Evolutionary conservation across 1,140 invertebrate genomes (phyloP).

Genomic region (Drosophila insularis): DNA sequence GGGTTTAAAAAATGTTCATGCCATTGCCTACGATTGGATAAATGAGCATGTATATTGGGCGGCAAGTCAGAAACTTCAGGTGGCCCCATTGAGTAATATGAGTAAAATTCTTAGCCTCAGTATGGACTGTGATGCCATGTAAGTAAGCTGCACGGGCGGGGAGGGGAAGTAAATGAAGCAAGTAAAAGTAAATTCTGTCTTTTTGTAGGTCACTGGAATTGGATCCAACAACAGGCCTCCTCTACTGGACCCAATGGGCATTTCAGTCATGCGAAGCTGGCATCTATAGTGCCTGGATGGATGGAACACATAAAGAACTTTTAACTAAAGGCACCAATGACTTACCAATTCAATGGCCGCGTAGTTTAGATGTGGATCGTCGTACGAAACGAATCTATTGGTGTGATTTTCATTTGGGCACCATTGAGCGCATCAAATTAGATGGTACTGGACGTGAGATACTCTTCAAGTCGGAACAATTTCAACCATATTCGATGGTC

Average conservation of each 20-base stretch:
- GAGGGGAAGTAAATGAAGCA: no score
- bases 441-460: slow-evolving; percentile 88
- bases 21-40: slow-evolving; percentile 90
- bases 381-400: slow-evolving; percentile 89
- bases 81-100: slow-evolving; percentile 63
- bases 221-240: slow-evolving; percentile 81
- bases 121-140: slow-evolving; percentile 64
- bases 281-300: slow-evolving; percentile 90
- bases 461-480: slow-evolving; percentile 84
- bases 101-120: slow-evolving; percentile 56
- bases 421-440: slow-evolving; percentile 90
- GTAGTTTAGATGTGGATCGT: slow-evolving; percentile 93
- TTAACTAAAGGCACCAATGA: slow-evolving; percentile 83
- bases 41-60: slow-evolving; percentile 92
- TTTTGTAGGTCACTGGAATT: slow-evolving; percentile 63
- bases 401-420: slow-evolving; percentile 85
- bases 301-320: slow-evolving; percentile 86
- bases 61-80: slow-evolving; percentile 76
- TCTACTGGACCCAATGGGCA: slow-evolving; percentile 91
- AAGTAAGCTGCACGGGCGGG: slow-evolving; percentile 20
- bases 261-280: slow-evolving; percentile 68
- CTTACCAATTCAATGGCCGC: slow-evolving; percentile 89
- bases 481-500: slow-evolving; percentile 90
- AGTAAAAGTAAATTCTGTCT: neutral
- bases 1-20: slow-evolving; percentile 82